phyloP scores from a whole-genome alignment of 2,888 invertebrate species.

The Tetropium fuscum region DNA sequence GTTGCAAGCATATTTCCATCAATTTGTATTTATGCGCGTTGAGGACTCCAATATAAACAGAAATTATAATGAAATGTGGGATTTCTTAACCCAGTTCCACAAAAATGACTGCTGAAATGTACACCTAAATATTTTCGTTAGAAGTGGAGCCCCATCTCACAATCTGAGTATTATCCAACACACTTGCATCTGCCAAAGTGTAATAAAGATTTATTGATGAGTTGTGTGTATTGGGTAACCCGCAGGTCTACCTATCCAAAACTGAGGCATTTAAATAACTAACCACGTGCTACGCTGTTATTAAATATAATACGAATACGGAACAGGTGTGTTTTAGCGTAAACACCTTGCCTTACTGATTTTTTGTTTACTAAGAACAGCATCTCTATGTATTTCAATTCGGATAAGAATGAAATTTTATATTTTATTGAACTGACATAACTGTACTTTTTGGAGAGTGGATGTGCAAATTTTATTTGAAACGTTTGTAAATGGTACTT shows the following conservation, averaged over 20 bases:
- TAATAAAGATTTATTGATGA: conserved; percentile 5
- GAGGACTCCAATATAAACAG: conserved; percentile 22
- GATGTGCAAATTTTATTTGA: no score
- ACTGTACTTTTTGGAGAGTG: no score
- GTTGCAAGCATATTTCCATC: background rate
- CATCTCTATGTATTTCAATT: no score
- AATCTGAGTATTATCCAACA: conserved; percentile 12
- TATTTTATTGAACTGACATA: no score
- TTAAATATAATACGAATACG: background rate
- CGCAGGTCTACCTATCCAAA: background rate
- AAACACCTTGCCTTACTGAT: no score
- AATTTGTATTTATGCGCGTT: background rate
- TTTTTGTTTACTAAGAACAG: no score
- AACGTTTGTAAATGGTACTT: background rate
- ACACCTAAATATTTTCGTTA: conserved; percentile 10
- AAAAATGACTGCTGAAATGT: conserved; percentile 2
- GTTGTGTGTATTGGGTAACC: background rate
- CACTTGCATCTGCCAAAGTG: conserved; percentile 3
- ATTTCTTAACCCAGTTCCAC: conserved; percentile 31
- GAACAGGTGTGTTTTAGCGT: background rate
- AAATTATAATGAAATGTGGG: conserved; percentile 23
- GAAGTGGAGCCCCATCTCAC: conserved; percentile 13
- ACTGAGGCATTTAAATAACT: no score
- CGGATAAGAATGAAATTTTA: no score
- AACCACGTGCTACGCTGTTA: no score